Evolutionary conservation across 2,888 invertebrate species (phyloP).

Genomic region (Hypomecis atomaria): DNA sequence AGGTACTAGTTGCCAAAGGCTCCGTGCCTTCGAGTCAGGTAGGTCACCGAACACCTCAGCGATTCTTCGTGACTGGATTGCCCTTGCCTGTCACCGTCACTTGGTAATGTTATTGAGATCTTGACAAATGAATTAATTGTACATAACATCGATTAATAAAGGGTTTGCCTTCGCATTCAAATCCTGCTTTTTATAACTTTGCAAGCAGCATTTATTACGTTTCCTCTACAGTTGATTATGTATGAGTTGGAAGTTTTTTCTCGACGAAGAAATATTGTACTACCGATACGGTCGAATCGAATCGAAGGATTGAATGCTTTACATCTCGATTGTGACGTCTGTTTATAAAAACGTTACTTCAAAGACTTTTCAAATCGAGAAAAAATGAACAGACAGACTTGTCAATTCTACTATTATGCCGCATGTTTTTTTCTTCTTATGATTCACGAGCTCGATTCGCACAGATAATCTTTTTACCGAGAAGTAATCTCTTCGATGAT

Average conservation of each 20-base stretch:
- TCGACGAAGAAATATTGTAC: conserved; percentile 18
- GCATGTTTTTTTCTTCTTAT: conserved; percentile 32
- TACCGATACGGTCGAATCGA: conserved; percentile 10
- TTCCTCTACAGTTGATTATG: conserved; percentile 6
- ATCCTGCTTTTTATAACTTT: conserved; percentile 14
- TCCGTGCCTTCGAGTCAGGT: conserved; percentile 1
- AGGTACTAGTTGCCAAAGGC: conserved; percentile 10
- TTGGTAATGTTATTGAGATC: conserved; percentile 49
- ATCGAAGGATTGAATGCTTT: conserved; percentile 16
- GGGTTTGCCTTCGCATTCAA: conserved; percentile 24
- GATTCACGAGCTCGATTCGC: conserved; percentile 32
- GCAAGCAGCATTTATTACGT: conserved; percentile 6
- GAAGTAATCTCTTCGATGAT: conserved; percentile 14
- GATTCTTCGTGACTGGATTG: conserved; percentile 58
- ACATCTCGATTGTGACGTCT: conserved; percentile 19
- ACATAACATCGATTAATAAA: conserved; percentile 30
- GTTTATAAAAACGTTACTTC: conserved; percentile 28
- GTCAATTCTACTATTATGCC: conserved; percentile 32
- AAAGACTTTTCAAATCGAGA: conserved; percentile 31
- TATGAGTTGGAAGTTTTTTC: conserved; percentile 8
- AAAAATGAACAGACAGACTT: conserved; percentile 29
- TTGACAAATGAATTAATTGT: conserved; percentile 57
- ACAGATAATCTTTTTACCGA: conserved; percentile 27
- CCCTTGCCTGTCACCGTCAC: conserved; percentile 55
- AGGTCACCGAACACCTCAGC: conserved; percentile 25